Conservation (phyloP, 2,797 vertebrate species). For the Enteromius treurensis region DNA sequence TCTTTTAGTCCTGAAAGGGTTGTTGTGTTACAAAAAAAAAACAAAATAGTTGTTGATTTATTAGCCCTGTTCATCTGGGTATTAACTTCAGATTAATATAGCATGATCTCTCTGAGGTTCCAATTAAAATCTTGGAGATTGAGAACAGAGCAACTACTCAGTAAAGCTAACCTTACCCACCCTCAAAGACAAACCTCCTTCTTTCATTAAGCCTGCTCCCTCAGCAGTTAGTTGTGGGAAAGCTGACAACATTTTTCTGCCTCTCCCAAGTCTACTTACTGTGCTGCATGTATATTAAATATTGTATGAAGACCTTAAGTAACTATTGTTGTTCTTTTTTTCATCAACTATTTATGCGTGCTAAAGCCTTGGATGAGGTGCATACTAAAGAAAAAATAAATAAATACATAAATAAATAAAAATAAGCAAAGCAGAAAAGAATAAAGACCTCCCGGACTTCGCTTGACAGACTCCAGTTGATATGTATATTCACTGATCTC, state of each 20-base stretch:
- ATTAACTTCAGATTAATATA: conserved; percentile 62
- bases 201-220: conserved; percentile 52
- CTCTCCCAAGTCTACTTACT: conserved; percentile 58
- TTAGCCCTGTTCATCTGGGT: conserved; percentile 44
- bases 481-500: conserved; percentile 19
- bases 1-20: background rate
- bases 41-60: conserved; percentile 62
- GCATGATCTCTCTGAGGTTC: conserved; percentile 62
- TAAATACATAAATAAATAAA: background rate
- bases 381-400: conserved; percentile 61
- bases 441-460: conserved; percentile 44
- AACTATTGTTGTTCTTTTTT: conserved; percentile 80
- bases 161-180: conserved; percentile 31
- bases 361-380: conserved; percentile 68
- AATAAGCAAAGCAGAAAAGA: conserved; percentile 47
- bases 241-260: conserved; percentile 63
- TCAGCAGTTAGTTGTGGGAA: conserved; percentile 63
- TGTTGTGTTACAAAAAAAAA: conserved; percentile 38
- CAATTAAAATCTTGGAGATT: conserved; percentile 63
- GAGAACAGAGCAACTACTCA: conserved; percentile 57
- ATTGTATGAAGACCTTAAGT: conserved; percentile 80
- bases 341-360: conserved; percentile 77
- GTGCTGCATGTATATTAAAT: conserved; percentile 70
- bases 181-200: conserved; percentile 46
- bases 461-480: conserved; percentile 9